Percentiles rank a stretch among this genome's conserved stretches.
Conservation (phyloP, 2,113 vertebrate genomes). For the Nycticorax nycticorax region DNA sequence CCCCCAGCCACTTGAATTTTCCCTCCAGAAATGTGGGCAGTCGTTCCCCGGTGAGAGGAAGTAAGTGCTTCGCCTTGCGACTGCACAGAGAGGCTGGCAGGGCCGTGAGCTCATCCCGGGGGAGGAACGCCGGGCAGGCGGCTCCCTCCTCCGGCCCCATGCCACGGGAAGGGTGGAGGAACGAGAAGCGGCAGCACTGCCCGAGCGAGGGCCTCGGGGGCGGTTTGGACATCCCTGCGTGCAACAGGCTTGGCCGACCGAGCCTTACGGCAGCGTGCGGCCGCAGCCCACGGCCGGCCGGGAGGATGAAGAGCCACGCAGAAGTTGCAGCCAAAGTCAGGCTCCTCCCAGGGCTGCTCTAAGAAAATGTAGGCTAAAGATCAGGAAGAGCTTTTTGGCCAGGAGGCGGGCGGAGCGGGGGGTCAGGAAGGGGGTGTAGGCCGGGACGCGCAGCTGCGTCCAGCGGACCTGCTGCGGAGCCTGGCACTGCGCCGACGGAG, state of each 20-base stretch:
- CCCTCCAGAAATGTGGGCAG: background rate
- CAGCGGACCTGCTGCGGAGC: background rate
- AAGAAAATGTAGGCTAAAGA: background rate
- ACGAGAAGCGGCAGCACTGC: background rate
- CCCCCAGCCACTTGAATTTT: background rate
- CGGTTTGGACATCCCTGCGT: accelerated
- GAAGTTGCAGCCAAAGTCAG: background rate
- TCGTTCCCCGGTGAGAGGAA: background rate
- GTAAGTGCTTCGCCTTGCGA: background rate
- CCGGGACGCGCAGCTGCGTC: background rate
- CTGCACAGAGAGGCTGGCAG: background rate
- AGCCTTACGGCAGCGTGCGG: accelerated
- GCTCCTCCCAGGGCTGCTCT: background rate
- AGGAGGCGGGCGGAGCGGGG: accelerated
- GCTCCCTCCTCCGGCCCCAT: background rate
- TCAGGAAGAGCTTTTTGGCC: background rate
- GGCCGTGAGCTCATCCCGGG: accelerated
- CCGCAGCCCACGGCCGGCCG: accelerated
- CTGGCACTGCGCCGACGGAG: accelerated
- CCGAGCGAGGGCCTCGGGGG: accelerated
- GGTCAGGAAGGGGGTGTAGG: background rate
- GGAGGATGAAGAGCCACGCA: background rate
- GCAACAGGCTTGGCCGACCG: accelerated
- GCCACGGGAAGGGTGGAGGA: background rate
- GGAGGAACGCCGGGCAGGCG: accelerated